Conservation (phyloP, 2,888 invertebrate species). For the Adelognathus sp. region DNA sequence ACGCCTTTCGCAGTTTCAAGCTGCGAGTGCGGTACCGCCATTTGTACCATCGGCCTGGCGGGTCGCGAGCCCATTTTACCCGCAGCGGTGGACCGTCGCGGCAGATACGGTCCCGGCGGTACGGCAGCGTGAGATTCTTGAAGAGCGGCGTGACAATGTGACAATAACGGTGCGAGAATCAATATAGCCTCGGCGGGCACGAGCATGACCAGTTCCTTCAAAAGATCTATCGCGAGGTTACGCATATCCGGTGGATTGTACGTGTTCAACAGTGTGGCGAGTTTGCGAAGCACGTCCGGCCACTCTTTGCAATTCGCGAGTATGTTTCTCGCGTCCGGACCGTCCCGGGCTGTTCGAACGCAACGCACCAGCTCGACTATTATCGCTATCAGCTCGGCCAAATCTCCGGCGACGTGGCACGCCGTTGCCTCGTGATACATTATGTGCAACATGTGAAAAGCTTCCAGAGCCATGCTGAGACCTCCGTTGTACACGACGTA, state of each 20-base stretch:
- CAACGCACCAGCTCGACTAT: conserved; percentile 88
- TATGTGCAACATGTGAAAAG: conserved; percentile 94
- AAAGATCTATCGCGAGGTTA: conserved; percentile 88
- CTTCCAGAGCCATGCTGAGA: conserved; percentile 86
- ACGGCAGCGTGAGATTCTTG: conserved; percentile 88
- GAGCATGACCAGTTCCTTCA: conserved; percentile 90
- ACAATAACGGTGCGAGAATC: conserved; percentile 92
- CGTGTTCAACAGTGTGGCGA: conserved; percentile 93
- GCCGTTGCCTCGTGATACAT: conserved; percentile 97
- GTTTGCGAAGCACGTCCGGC: conserved; percentile 92
- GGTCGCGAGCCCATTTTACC: conserved; percentile 87
- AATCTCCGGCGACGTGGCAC: conserved; percentile 91
- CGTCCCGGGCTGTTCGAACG: conserved; percentile 86
- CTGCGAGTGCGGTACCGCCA: conserved; percentile 91
- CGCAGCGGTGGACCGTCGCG: conserved; percentile 85
- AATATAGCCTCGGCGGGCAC: conserved; percentile 91
- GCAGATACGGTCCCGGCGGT: conserved; percentile 90
- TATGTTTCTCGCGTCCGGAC: conserved; percentile 86
- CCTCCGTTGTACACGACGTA: conserved; percentile 96
- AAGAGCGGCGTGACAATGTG: conserved; percentile 91
- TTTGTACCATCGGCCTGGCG: conserved; percentile 91
- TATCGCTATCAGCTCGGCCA: conserved; percentile 91
- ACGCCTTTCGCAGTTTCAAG: conserved; percentile 87
- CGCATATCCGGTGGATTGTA: conserved; percentile 94
- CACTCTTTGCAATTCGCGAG: conserved; percentile 91